Evolutionary conservation across 1,140 invertebrate species (phyloP).

Genomic region (Microplitis demolitor): DNA sequence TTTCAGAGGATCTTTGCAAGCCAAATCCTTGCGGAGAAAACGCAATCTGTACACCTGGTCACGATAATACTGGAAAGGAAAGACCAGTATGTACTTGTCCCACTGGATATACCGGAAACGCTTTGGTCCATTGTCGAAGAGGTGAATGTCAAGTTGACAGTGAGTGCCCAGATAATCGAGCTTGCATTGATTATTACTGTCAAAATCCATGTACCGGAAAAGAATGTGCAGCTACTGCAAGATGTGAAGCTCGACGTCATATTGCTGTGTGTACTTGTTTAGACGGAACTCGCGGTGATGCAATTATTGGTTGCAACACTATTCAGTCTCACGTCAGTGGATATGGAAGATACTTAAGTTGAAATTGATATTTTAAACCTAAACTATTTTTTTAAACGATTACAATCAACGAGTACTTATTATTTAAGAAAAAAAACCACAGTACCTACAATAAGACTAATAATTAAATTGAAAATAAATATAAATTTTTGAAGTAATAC

Average conservation of each 20-base stretch:
- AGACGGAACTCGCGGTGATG: conserved; percentile 81
- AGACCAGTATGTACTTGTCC: conserved; percentile 82
- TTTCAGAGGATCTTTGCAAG: conserved; percentile 76
- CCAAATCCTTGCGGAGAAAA: conserved; percentile 85
- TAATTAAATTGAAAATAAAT: not conserved
- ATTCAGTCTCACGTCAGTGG: conserved; percentile 27
- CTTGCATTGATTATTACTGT: conserved; percentile 76
- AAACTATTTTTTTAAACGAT: not conserved
- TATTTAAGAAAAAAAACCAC: not conserved
- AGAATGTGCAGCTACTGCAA: conserved; percentile 68
- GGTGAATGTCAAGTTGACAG: conserved; percentile 77
- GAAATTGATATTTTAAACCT: not conserved
- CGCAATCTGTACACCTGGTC: conserved; percentile 80
- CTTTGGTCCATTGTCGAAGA: conserved; percentile 71
- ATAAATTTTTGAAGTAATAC: too few species aligned
- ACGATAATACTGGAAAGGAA: conserved; percentile 79
- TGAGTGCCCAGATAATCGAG: conserved; percentile 73
- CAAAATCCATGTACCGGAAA: conserved; percentile 75
- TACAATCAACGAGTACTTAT: not conserved
- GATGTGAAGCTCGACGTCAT: conserved; percentile 76
- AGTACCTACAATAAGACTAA: not conserved
- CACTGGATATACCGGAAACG: conserved; percentile 80
- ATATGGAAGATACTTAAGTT: conserved; percentile 8
- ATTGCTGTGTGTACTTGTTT: conserved; percentile 85
- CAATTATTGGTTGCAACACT: conserved; percentile 62